Percentiles rank a stretch among this genome's conserved stretches.
phyloP scores from a whole-genome alignment of 2,888 invertebrate genomes.

The Zhengitettix transpicula region DNA sequence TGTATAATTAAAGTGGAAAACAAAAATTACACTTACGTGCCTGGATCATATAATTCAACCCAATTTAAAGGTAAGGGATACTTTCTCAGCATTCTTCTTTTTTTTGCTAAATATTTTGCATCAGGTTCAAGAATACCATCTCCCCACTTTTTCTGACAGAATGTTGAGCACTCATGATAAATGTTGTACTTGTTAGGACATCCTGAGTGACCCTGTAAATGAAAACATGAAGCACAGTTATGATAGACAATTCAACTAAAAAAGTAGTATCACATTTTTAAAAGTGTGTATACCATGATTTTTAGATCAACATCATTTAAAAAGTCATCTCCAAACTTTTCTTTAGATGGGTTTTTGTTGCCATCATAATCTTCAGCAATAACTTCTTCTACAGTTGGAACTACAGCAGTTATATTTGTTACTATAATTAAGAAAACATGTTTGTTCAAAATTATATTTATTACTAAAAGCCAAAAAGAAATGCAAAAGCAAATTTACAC shows the following conservation, averaged over 20 bases:
- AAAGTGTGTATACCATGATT: neutral
- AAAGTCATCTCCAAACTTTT: neutral
- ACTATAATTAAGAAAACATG: neutral
- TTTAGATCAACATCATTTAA: neutral
- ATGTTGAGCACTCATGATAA: conserved; percentile 79
- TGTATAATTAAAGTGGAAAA: neutral
- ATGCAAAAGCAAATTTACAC: no score
- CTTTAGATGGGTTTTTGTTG: conserved; percentile 18
- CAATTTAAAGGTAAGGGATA: conserved; percentile 86
- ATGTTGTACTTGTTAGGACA: conserved; percentile 95
- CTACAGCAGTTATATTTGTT: conserved; percentile 14
- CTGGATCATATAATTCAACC: conserved; percentile 87
- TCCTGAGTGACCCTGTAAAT: conserved; percentile 32
- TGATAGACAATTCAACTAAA: neutral
- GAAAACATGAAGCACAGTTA: neutral
- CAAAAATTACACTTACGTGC: conserved; percentile 30
- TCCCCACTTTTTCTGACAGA: conserved; percentile 80
- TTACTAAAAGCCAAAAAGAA: no score
- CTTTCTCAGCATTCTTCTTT: conserved; percentile 59
- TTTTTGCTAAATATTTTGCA: conserved; percentile 53
- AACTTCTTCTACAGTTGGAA: conserved; percentile 51
- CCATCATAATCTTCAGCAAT: conserved; percentile 88
- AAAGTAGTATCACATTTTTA: neutral
- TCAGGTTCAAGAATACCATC: conserved; percentile 53
- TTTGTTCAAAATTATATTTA: no score